Percentiles rank a stretch among this genome's conserved stretches.
These are phyloP conservation scores for Aphidius gifuensis DNA, from an alignment of 1,140 invertebrate species.

Conservation along the genomic window DNA sequence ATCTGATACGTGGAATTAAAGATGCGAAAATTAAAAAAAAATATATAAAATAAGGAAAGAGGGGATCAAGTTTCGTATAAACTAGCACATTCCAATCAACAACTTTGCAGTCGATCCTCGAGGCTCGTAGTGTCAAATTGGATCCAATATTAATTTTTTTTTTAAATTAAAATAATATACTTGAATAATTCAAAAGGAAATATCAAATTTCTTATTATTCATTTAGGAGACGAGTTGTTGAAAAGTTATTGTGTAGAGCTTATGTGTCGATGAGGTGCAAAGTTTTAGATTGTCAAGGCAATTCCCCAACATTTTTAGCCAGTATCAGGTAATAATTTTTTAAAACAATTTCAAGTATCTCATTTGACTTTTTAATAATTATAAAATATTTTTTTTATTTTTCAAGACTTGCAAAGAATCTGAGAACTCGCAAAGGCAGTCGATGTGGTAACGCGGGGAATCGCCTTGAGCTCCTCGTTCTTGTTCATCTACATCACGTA, in stretches of 20 bases:
- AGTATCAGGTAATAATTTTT: conserved; percentile 44
- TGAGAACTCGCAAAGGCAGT: conserved; percentile 70
- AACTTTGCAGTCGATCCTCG: conserved; percentile 30
- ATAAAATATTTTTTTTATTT: conserved; percentile 1
- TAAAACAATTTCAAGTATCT: conserved; percentile 5
- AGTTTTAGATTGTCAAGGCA: conserved; percentile 51
- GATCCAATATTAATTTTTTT: conserved; percentile 13
- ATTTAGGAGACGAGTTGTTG: too few relatives aligned
- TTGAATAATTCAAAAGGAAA: neutral
- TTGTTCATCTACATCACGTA: conserved; percentile 77
- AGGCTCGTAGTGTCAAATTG: conserved; percentile 17
- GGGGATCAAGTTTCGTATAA: too few relatives aligned
- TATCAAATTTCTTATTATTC: conserved; percentile 1
- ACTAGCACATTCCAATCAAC: too few relatives aligned
- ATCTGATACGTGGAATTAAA: too few relatives aligned
- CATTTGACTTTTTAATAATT: neutral
- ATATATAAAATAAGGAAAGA: neutral
- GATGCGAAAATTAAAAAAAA: too few relatives aligned
- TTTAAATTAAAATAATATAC: neutral
- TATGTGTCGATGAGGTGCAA: conserved; percentile 56
- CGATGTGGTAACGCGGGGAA: conserved; percentile 75
- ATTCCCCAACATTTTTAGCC: conserved; percentile 48
- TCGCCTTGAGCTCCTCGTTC: conserved; percentile 72
- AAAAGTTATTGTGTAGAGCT: conserved; percentile 24
- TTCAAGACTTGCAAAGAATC: conserved; percentile 66